Conservation (phyloP, 2,888 invertebrate genomes). For the Pinctada fucata region DNA sequence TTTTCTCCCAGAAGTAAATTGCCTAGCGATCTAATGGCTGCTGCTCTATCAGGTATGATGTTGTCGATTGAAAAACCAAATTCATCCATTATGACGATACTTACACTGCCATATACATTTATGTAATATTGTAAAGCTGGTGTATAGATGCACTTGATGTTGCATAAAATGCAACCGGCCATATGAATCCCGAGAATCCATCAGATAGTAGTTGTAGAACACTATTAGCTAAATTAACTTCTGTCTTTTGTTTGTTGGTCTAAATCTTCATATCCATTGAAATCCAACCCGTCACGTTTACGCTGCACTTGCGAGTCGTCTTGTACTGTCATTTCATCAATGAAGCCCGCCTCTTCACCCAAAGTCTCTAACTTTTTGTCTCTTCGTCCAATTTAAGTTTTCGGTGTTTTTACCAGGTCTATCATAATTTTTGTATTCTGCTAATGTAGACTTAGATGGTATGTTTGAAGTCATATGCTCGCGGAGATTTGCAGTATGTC, state of each 20-base stretch:
- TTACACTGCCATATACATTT: no score
- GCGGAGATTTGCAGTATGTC: no score
- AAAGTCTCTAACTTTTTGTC: slow-evolving; percentile 30
- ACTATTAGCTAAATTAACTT: slow-evolving; percentile 36
- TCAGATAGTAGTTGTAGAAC: slow-evolving; percentile 40
- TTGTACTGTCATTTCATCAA: slow-evolving; percentile 45
- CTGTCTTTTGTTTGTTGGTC: slow-evolving; percentile 24
- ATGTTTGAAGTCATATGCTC: no score
- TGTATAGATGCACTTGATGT: slow-evolving; percentile 33
- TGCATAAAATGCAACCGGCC: slow-evolving; percentile 47
- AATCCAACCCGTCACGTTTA: slow-evolving; percentile 19
- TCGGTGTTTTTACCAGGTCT: slow-evolving; percentile 33
- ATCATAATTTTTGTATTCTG: slow-evolving; percentile 45
- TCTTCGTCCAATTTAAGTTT: slow-evolving; percentile 42
- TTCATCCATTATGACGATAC: slow-evolving; percentile 41
- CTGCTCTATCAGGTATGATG: slow-evolving; percentile 47
- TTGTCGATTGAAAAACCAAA: slow-evolving; percentile 42
- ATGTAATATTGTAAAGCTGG: slow-evolving; percentile 36
- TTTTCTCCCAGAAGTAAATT: slow-evolving; percentile 28
- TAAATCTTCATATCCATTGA: slow-evolving; percentile 28
- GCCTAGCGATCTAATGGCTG: slow-evolving; percentile 41
- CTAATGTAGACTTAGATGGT: slow-evolving; percentile 37
- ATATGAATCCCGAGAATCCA: slow-evolving; percentile 37
- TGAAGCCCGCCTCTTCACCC: slow-evolving; percentile 41
- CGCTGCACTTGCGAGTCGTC: slow-evolving; percentile 37